Conservation (phyloP, 2,113 vertebrate genomes). For the Sarotherodon lohbergeri region DNA sequence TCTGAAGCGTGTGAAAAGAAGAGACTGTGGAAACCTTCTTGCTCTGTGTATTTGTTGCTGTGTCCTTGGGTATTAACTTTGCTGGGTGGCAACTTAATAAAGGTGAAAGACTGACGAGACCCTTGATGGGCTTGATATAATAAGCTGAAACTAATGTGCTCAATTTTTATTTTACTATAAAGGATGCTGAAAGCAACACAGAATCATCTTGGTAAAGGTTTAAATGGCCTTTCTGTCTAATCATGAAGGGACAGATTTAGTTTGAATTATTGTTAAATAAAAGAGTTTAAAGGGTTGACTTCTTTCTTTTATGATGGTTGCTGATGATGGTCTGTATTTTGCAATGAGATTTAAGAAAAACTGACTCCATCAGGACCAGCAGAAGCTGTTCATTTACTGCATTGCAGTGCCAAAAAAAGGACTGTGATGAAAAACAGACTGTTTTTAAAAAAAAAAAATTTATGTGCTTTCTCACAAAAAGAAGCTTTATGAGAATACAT, state of each 20-base stretch:
- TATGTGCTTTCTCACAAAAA: background rate
- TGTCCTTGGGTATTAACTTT: conserved; percentile 1
- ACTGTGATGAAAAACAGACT: background rate
- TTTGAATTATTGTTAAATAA: background rate
- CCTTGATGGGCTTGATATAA: background rate
- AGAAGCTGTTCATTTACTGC: background rate
- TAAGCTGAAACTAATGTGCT: background rate
- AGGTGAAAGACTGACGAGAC: background rate
- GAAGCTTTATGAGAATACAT: background rate
- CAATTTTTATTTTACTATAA: background rate
- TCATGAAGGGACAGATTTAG: background rate
- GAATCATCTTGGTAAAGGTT: background rate
- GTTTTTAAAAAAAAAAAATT: background rate
- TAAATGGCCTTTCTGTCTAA: background rate
- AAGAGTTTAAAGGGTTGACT: background rate
- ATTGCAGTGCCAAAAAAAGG: background rate
- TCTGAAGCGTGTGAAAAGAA: conserved; percentile 2
- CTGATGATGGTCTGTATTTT: background rate
- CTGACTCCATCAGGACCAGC: background rate
- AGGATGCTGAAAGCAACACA: background rate
- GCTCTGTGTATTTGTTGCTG: background rate
- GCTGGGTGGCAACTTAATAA: background rate
- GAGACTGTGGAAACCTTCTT: background rate
- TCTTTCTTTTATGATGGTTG: background rate
- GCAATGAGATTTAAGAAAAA: background rate